Evolutionary conservation across 2,113 vertebrate genomes (phyloP).

Genomic region (Holacanthus passer): DNA sequence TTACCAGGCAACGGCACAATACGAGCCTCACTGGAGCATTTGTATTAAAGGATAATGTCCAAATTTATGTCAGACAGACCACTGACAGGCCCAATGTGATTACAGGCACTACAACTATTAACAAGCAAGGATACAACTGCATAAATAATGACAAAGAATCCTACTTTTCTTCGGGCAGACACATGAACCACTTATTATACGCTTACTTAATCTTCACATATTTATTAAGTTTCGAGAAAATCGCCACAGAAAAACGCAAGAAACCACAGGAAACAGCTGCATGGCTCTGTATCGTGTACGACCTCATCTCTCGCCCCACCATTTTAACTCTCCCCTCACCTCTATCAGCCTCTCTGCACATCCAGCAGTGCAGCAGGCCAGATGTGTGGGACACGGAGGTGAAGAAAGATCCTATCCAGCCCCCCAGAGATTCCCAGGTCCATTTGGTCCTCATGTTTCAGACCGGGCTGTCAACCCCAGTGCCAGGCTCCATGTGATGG

Average conservation of each 20-base stretch:
- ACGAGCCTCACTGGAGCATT: constrained; percentile 13
- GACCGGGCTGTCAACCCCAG: constrained; percentile 30
- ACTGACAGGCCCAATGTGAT: constrained; percentile 31
- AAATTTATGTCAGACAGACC: constrained; percentile 52
- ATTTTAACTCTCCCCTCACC: constrained; percentile 28
- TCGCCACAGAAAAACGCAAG: constrained; percentile 1
- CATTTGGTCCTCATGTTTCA: constrained; percentile 57
- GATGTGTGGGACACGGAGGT: constrained; percentile 62
- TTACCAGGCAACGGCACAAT: constrained; percentile 44
- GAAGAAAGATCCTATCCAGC: constrained; percentile 64
- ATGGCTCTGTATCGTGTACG: neutral
- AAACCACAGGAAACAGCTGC: constrained; percentile 56
- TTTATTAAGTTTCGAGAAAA: constrained; percentile 29
- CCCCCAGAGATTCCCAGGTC: constrained; percentile 41
- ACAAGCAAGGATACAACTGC: constrained; percentile 32
- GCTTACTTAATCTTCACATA: constrained; percentile 24
- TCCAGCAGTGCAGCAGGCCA: constrained; percentile 43
- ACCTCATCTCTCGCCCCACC: constrained; percentile 11
- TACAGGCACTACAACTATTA: constrained; percentile 20
- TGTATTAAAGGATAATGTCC: constrained; percentile 25
- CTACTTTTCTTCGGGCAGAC: constrained; percentile 24
- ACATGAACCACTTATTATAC: constrained; percentile 26
- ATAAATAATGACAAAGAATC: constrained; percentile 29
- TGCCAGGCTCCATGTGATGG: constrained; percentile 49
- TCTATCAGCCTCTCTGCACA: constrained; percentile 14